Evolutionary conservation across 1,140 invertebrate species (phyloP), one percentile per base, ranked within the genome.

Genomic region (Mizuhopecten yessoensis): DNA sequence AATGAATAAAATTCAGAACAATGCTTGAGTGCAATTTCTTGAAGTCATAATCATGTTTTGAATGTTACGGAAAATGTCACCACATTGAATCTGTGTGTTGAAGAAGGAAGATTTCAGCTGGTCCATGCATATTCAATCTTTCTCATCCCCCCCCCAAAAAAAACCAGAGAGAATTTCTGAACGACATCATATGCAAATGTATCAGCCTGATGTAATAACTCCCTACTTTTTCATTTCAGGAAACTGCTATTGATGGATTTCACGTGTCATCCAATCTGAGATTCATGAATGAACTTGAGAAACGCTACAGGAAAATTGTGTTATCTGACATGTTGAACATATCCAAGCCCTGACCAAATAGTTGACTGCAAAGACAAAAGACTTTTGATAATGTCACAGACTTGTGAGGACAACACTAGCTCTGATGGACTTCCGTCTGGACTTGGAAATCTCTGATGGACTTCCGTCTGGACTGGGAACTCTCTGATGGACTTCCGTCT

Each of bases 261-360:
- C 94, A 94, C 42, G 92, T 96, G 33, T 91, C 95, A 0, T 92
- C 96, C 23, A 93, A 96, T 89, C 91, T 96, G 15, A 94, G 94
- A 42, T 96, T 94, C 92, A 96, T 96, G 96, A 92, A 95, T 88
- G 92, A 95, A 36, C 92, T 96, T 87, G 96, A 96, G 89, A 94
- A 92, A 17, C 95, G 94, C 92, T 96, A 95, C 91, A 92, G 96
- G 13, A 95, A 95, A 36, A 95, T 94, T 87, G 93, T 96, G 33
- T 92, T 96, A 36, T 88, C 94, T 0, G 96, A 96, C 45, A 95
- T 96, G 95, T 86, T 95, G 89, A 94, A 95, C 88, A 95, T 95
- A 20, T 94, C 93, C 49, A 92, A 92, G 86, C 94, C 94, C 33
- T 95, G 91, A 94, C 36, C 13, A n/a, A n/a, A n/a, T n/a, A n/a